Percentiles rank a stretch among this genome's conserved stretches.
phyloP scores from a whole-genome alignment of 2,113 vertebrate genomes.

The Stomatorhinus ivindoensis region DNA sequence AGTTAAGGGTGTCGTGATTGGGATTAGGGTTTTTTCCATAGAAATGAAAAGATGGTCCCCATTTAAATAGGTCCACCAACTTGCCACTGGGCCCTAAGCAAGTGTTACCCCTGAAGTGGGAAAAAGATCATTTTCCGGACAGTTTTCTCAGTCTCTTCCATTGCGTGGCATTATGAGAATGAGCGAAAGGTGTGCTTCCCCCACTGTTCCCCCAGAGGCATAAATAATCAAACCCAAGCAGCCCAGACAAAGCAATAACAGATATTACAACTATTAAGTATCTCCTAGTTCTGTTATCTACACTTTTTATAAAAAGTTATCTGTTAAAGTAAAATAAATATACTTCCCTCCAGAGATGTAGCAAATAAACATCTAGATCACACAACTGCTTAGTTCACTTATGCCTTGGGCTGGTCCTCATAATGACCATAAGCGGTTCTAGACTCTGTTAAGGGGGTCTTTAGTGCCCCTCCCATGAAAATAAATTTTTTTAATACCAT shows the following conservation, averaged over 20 bases:
- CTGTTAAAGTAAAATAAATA: neutral
- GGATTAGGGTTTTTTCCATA: too few species aligned
- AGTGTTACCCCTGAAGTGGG: too few species aligned
- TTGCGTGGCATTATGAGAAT: neutral
- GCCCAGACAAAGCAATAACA: neutral
- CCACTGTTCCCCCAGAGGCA: neutral
- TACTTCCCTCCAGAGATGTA: neutral
- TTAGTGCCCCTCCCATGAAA: neutral
- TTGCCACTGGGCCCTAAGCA: neutral
- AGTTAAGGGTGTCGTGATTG: too few species aligned
- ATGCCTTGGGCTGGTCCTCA: neutral
- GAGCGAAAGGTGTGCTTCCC: neutral
- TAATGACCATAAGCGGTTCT: neutral
- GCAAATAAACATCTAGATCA: neutral
- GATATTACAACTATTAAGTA: neutral
- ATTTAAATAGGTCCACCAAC: too few species aligned
- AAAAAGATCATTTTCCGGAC: neutral
- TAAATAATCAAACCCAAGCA: neutral
- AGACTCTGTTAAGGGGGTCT: neutral
- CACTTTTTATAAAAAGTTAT: neutral
- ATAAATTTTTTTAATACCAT: neutral
- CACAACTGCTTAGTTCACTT: neutral
- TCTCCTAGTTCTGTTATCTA: neutral
- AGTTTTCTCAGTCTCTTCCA: neutral
- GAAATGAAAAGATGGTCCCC: too few species aligned